phyloP scores from a whole-genome alignment of 2,888 invertebrate genomes.

The Tuta absoluta region DNA sequence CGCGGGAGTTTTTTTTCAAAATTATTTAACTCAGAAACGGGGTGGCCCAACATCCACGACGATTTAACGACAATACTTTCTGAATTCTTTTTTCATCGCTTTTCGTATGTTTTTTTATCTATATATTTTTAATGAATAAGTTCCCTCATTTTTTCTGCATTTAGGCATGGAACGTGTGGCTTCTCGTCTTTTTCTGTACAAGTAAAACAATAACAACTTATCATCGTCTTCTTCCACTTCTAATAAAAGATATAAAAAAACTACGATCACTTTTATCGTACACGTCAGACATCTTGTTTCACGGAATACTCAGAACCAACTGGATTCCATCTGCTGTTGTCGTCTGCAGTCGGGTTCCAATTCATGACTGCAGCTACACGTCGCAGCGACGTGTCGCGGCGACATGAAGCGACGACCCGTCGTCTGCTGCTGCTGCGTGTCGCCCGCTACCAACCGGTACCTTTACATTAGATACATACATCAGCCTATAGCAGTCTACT shows the following conservation, averaged over 20 bases:
- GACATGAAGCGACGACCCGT: no score
- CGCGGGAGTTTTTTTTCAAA: constrained; percentile 23
- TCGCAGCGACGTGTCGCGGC: no score
- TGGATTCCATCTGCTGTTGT: constrained; percentile 31
- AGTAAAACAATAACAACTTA: constrained; percentile 26
- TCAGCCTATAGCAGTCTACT: no score
- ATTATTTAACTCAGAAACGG: constrained; percentile 27
- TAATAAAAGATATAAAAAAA: constrained; percentile 29
- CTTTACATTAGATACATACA: no score
- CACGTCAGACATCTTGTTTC: constrained; percentile 31
- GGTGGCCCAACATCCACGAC: constrained; percentile 27
- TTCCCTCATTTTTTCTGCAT: constrained; percentile 26
- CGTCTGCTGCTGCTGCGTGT: no score
- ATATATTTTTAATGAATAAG: constrained; percentile 27
- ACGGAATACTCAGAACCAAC: constrained; percentile 28
- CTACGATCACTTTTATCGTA: constrained; percentile 24
- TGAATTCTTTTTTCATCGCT: no score
- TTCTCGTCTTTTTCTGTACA: constrained; percentile 29
- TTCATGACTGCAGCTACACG: no score
- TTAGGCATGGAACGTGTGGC: constrained; percentile 27
- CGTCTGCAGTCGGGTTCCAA: constrained; percentile 33
- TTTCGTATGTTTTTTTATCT: constrained; percentile 27
- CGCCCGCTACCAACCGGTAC: no score
- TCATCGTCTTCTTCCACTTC: constrained; percentile 31
- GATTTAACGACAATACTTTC: no score